phyloP scores from a whole-genome alignment of 2,888 invertebrate genomes.

The Drosophila kanekoi region DNA sequence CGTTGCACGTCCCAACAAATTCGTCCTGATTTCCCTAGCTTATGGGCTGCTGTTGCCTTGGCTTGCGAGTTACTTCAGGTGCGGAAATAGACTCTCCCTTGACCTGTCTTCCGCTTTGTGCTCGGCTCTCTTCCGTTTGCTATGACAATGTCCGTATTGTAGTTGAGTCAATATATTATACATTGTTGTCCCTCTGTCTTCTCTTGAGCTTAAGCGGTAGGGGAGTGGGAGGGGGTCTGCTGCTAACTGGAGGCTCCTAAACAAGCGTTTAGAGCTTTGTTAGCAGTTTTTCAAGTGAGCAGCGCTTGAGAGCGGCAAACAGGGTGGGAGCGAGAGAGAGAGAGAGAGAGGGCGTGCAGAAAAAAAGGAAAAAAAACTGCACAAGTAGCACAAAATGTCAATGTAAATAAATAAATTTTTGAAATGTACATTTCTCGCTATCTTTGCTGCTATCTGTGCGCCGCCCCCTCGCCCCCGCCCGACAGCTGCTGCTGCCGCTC shows the following conservation, averaged over 20 bases:
- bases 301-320: background rate
- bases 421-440: conserved; percentile 69
- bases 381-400: conserved; percentile 78
- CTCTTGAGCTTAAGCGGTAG: conserved; percentile 8
- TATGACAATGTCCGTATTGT: conserved; percentile 78
- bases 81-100: conserved; percentile 79
- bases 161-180: conserved; percentile 76
- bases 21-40: conserved; percentile 38
- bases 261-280: conserved; percentile 78
- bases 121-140: conserved; percentile 66
- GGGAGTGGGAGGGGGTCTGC: background rate
- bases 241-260: conserved; percentile 57
- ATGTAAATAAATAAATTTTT: conserved; percentile 77
- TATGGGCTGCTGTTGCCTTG: conserved; percentile 31
- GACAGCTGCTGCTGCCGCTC: conserved; percentile 4
- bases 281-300: conserved; percentile 72
- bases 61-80: conserved; percentile 64
- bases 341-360: background rate
- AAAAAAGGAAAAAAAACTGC: conserved; percentile 59
- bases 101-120: conserved; percentile 66
- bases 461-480: background rate
- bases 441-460: conserved; percentile 41
- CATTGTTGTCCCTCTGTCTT: conserved; percentile 58
- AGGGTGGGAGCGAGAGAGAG: background rate
- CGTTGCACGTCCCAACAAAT: conserved; percentile 1